A percentile compares a stretch with the other conserved stretches of the same genome.
These are phyloP conservation scores for Calephelis nemesis DNA, from an alignment of 1,140 invertebrate genomes.

Conservation along the genomic window DNA sequence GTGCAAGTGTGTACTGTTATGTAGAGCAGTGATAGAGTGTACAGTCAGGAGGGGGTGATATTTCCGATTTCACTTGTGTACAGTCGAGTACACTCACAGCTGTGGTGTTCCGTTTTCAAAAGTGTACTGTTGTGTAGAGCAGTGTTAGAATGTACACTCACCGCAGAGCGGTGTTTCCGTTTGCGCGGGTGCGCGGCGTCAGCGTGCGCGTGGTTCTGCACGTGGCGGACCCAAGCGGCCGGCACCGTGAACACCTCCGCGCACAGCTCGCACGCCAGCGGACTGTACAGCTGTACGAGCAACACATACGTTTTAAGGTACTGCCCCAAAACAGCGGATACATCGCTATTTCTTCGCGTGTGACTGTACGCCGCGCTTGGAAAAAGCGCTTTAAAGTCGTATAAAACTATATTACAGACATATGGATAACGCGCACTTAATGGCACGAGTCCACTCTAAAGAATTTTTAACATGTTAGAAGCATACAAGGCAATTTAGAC, in stretches of 20 bases:
- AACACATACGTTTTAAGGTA: no score
- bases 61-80: no score
- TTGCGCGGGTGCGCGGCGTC: constrained; percentile 75
- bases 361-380: no score
- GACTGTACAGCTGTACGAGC: constrained; percentile 80
- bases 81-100: no score
- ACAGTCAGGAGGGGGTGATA: background rate
- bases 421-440: no score
- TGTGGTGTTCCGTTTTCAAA: background rate
- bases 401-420: no score
- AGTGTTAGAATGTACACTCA: constrained; percentile 40
- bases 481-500: no score
- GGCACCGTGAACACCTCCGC: constrained; percentile 90
- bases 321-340: no score
- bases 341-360: no score
- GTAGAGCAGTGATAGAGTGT: background rate
- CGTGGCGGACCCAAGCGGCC: constrained; percentile 89
- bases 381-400: no score
- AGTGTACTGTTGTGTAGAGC: background rate
- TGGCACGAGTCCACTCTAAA: no score
- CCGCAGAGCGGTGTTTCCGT: constrained; percentile 74
- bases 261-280: constrained; percentile 89
- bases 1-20: background rate
- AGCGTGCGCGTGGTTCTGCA: constrained; percentile 84
- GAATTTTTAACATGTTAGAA: no score